Base-by-base conservation (phyloP, 2,888 invertebrate species). In the Trissonchulus sp. region DNA sequence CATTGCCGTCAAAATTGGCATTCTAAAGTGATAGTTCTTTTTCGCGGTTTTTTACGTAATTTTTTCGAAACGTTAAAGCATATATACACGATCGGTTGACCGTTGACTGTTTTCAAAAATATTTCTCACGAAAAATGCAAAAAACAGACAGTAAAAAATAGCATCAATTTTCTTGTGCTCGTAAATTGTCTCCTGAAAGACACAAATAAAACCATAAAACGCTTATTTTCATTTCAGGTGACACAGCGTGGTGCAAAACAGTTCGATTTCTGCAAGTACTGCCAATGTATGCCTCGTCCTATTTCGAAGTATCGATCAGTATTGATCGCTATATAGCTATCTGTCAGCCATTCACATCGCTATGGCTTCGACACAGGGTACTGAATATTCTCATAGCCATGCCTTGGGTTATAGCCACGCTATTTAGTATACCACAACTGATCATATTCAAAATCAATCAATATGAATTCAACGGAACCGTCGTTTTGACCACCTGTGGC, bases 231-330 rank as follows among this genome's bases (percentile, higher is more conserved):
- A 48, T 15, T 48, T 48, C 23, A 48, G 48, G 48, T 48, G 23
- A 48, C 23, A 48, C 8, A 8, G 48, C 8, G 8, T 48, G 85
- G 30, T 87, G 87, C 80, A 89, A 89, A 82, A 75, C 88, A 37
- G 88, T 91, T 75, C 90, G 89, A 82, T 91, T 89, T 82, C 86
- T 88, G n/a, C 90, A 91, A 82, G 88, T 89, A 0, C 82, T 90
- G 62, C 90, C 90, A 0, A 88, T 89, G 33, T 90, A 90, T 83
- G 86, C 90, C 75, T 89, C 89, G 79, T 89, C 90, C 3, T 90
- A 90, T 82, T 80, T 85, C 8, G 79, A 85, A 18, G 84, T 85
- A 1, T 81, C 83, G 3, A 82, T 83, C 63, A 79, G 80, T 37
- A 80, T 81, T 23, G 83, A 83, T 77, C 78, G 83, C 28, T 83